These are phyloP conservation scores for Luperina nickerlii DNA, from an alignment of 2,888 invertebrate genomes.

Conservation along the genomic window DNA sequence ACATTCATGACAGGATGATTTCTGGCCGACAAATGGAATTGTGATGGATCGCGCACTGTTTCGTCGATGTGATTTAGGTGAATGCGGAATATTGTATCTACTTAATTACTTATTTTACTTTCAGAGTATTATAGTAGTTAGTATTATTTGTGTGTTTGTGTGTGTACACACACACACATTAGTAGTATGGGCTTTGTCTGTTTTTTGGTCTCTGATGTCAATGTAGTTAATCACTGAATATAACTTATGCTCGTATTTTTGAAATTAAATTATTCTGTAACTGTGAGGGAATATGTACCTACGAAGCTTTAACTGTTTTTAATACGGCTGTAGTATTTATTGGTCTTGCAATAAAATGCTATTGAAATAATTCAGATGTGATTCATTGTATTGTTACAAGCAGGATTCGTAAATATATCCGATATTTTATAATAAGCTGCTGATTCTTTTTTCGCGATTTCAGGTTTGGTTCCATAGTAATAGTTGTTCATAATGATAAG, in stretches of 20 bases:
- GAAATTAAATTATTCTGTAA: background rate
- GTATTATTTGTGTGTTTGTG: background rate
- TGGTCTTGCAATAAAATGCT: background rate
- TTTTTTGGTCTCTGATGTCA: background rate
- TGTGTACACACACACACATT: background rate
- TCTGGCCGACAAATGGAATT: conserved; percentile 47
- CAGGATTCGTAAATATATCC: background rate
- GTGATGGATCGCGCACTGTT: conserved; percentile 46
- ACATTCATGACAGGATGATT: conserved; percentile 59
- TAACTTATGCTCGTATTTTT: too few relatives aligned
- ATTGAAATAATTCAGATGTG: background rate
- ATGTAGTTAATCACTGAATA: background rate
- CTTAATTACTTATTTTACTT: background rate
- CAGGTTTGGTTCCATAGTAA: too few relatives aligned
- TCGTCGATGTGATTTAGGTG: conserved; percentile 37
- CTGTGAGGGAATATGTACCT: background rate
- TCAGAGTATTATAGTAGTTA: background rate
- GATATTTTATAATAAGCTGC: background rate
- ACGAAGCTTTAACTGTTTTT: too few relatives aligned
- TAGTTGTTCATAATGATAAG: too few relatives aligned
- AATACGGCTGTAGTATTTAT: too few relatives aligned
- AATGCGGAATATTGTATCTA: conserved; percentile 11
- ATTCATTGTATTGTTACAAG: background rate
- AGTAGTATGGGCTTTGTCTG: background rate
- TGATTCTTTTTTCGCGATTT: too few relatives aligned